Base-by-base conservation (phyloP, 2,888 invertebrate species). In the Gisinianus flammeolus region DNA sequence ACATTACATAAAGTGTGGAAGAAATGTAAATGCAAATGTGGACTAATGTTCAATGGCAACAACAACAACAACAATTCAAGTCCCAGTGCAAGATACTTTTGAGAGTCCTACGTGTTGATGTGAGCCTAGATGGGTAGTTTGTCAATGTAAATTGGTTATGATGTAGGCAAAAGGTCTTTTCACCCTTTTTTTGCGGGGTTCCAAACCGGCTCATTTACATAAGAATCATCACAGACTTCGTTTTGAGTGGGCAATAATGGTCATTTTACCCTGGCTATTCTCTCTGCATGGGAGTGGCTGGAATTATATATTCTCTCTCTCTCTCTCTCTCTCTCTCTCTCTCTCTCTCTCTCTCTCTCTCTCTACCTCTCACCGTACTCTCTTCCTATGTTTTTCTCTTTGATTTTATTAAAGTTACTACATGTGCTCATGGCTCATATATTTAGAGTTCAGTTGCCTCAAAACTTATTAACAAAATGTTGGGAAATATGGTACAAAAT, bases 71-170 rank as follows among this genome's bases (percentile, higher is more conserved):
- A 69, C 52, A 69, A 69, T 69, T 5, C 22, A 44, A 44, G 19
- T 69, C 26, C 52, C 52, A 22, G 24, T 58, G 19, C 22, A 22
- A 0, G 16, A 31, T 30, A 19, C 0, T 67, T 33, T 31, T 33
- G 12, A 4, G 19, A 16, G 44, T 44, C 44, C 6, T 44, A 19
- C 19, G 44, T 44, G 2, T 6, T 44, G 44, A 16, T 44, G 44
- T n/a, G n/a, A n/a, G n/a, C 24, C 10, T 5, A 24, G 26, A 31
- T 12, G 10, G 52, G 19, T 54, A 26, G 71, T 56, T 72, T 72
- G 71, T 72, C 71, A 72, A 72, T 72, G 72, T 72, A 72, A 72
- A 72, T 72, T 70, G 58, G 28, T 24, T 30, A 30, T 71, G 71
- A 71, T 26, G 69, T 35, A 4, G 35, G 24, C 16, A 22, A n/a